phyloP scores from a whole-genome alignment of 1,140 invertebrate species.

The Bilobella aurantiaca region DNA sequence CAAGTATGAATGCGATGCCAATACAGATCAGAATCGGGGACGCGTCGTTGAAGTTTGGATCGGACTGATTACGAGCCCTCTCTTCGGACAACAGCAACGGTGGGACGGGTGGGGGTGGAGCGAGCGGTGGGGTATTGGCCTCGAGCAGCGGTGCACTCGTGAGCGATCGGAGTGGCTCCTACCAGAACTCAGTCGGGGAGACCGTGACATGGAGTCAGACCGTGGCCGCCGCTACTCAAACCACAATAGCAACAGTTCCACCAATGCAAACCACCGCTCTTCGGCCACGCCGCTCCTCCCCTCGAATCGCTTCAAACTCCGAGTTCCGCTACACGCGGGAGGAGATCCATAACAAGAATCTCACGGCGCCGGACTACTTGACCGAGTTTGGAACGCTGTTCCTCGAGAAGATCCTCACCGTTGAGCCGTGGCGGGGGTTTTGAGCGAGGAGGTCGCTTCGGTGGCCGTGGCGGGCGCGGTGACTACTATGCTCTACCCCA shows the following conservation, averaged over 20 bases:
- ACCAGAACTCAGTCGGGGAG: not conserved
- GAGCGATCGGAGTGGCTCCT: not conserved
- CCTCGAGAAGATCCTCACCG: slow-evolving; percentile 54
- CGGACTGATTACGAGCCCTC: slow-evolving; percentile 46
- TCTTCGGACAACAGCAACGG: slow-evolving; percentile 42
- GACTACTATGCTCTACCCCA: slow-evolving; percentile 30
- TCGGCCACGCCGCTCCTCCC: too few species aligned
- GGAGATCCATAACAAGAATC: slow-evolving; percentile 69
- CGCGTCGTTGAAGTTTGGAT: slow-evolving; percentile 45
- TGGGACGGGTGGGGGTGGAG: slow-evolving; percentile 16
- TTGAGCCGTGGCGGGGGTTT: slow-evolving; percentile 30
- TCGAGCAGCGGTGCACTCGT: not conserved
- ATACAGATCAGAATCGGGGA: slow-evolving; percentile 36
- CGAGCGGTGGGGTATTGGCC: slow-evolving; percentile 4
- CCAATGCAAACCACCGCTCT: not conserved
- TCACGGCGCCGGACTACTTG: slow-evolving; percentile 55
- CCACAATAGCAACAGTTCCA: slow-evolving; percentile 27
- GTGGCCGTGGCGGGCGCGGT: slow-evolving; percentile 39
- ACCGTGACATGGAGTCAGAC: slow-evolving; percentile 15
- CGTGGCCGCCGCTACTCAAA: slow-evolving; percentile 17
- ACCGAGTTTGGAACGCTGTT: slow-evolving; percentile 54
- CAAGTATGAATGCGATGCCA: slow-evolving; percentile 34
- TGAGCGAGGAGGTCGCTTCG: slow-evolving; percentile 41
- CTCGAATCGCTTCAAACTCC: slow-evolving; percentile 51
- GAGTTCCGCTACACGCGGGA: slow-evolving; percentile 72